A percentile compares a stretch with the other conserved stretches of the same genome.
These are phyloP conservation scores for Pogonocherus hispidulus DNA, from an alignment of 2,888 invertebrate genomes.

Conservation along the genomic window DNA sequence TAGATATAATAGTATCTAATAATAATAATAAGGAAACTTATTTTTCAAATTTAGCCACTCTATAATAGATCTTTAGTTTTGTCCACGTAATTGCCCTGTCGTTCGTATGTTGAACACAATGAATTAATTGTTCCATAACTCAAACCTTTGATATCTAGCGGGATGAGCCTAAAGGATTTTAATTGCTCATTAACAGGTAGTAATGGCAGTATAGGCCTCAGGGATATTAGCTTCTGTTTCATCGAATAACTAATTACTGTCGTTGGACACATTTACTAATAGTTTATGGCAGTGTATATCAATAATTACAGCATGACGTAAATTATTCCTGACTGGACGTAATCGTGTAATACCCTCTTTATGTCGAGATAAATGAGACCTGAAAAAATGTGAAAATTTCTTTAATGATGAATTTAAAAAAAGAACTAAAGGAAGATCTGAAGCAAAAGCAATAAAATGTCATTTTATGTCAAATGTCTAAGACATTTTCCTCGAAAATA, in stretches of 20 bases:
- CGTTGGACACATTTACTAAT: constrained; percentile 42
- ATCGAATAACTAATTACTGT: constrained; percentile 43
- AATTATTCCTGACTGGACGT: neutral
- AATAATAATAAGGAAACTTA: too few relatives aligned
- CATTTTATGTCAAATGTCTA: too few relatives aligned
- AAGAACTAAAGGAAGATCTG: too few relatives aligned
- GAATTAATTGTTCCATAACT: constrained; percentile 25
- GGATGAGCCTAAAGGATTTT: constrained; percentile 38
- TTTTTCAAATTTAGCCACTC: too few relatives aligned
- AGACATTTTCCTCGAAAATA: too few relatives aligned
- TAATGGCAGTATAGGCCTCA: constrained; percentile 40
- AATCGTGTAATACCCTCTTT: neutral
- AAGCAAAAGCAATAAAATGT: too few relatives aligned
- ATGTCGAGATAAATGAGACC: too few relatives aligned
- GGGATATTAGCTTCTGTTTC: constrained; percentile 44
- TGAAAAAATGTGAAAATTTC: too few relatives aligned
- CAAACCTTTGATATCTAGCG: constrained; percentile 34
- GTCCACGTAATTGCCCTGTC: too few relatives aligned
- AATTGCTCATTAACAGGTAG: constrained; percentile 47
- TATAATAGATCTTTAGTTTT: too few relatives aligned
- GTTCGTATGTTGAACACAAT: neutral
- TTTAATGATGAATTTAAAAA: too few relatives aligned
- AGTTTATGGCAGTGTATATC: constrained; percentile 35
- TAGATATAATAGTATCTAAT: too few relatives aligned
- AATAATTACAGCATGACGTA: constrained; percentile 14